Evolutionary conservation across 2,113 vertebrate genomes (phyloP).

Genomic region (Gymnarchus niloticus): DNA sequence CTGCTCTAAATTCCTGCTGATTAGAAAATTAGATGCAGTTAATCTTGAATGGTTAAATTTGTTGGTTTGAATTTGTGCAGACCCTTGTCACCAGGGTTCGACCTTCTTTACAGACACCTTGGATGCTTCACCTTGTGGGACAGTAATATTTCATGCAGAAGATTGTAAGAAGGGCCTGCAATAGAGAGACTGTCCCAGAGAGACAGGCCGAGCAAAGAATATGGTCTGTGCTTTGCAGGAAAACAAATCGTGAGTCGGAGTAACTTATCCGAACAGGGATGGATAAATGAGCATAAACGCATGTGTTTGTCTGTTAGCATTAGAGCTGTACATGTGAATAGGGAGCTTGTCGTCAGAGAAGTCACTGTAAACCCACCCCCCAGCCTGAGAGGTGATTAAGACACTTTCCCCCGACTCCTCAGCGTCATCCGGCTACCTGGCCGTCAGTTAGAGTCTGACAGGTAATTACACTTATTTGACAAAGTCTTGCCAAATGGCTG

Average conservation of each 20-base stretch:
- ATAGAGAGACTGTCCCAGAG: background rate
- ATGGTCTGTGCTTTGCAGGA: background rate
- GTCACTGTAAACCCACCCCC: background rate
- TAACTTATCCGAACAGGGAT: background rate
- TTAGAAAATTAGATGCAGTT: background rate
- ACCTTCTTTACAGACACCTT: background rate
- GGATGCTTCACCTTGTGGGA: background rate
- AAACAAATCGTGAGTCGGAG: background rate
- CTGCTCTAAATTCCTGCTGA: background rate
- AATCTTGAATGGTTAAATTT: background rate
- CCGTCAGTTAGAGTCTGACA: background rate
- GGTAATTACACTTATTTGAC: slow-evolving; percentile 11
- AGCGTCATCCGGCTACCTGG: background rate
- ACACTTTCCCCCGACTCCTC: background rate
- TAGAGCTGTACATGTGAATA: background rate
- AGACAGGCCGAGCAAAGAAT: background rate
- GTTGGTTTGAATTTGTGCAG: background rate
- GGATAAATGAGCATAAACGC: background rate
- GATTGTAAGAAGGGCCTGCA: background rate
- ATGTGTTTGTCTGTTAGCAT: background rate
- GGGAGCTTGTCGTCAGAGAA: slow-evolving; percentile 5
- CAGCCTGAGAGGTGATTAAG: slow-evolving; percentile 29
- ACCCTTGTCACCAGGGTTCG: background rate
- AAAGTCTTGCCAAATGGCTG: background rate
- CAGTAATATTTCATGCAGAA: background rate